Conservation (phyloP, 1,140 invertebrate species). For the Apis laboriosa region DNA sequence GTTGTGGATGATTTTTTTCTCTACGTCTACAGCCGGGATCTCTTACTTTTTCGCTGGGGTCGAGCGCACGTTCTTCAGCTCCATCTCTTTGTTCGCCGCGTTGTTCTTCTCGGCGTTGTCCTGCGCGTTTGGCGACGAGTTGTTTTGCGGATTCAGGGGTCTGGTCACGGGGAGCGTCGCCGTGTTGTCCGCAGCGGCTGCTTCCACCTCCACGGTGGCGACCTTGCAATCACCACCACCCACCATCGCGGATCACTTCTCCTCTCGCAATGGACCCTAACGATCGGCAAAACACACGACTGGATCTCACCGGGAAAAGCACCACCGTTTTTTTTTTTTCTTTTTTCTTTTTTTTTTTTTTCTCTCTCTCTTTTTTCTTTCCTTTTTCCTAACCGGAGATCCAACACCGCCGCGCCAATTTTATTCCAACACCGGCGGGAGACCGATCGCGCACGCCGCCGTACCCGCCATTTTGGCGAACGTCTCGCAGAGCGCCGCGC, state of each 20-base stretch:
- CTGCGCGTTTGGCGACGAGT: conserved; percentile 82
- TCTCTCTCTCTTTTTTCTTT: too few species aligned
- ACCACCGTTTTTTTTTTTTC: too few species aligned
- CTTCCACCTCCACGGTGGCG: conserved; percentile 90
- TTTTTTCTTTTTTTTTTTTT: too few species aligned
- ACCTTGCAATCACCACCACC: conserved; percentile 91
- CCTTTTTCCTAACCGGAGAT: background rate
- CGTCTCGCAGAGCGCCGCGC: conserved; percentile 14
- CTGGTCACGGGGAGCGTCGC: conserved; percentile 90
- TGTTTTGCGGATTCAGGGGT: conserved; percentile 83
- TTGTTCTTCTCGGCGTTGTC: conserved; percentile 90
- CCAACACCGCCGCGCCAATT: conserved; percentile 42
- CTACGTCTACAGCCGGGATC: conserved; percentile 40
- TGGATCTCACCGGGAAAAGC: conserved; percentile 31
- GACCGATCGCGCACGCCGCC: conserved; percentile 50
- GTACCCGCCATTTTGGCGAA: conserved; percentile 78
- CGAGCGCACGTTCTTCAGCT: conserved; percentile 90
- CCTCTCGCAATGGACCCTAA: conserved; percentile 46
- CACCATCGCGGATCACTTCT: conserved; percentile 79
- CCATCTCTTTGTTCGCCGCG: conserved; percentile 92
- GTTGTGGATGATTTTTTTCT: background rate
- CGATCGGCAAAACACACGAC: conserved; percentile 48
- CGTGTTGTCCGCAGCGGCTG: conserved; percentile 87
- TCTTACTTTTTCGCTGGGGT: conserved; percentile 90
- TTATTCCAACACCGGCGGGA: background rate